Evolutionary conservation across 2,888 invertebrate species (phyloP), one percentile per base, ranked within the genome.

Genomic region (Alentia gelatinosa): DNA sequence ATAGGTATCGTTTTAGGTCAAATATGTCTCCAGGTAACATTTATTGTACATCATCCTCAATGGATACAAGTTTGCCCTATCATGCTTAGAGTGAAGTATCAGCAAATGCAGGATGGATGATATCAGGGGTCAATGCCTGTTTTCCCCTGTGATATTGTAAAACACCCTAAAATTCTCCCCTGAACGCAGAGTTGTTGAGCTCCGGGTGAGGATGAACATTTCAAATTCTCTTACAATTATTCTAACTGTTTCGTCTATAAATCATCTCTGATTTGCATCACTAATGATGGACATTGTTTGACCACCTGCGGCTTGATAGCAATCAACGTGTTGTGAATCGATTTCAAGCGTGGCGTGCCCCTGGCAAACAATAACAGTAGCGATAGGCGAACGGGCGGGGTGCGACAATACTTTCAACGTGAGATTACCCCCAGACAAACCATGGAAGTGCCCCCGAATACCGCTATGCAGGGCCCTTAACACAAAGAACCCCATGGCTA

Each of bases 381-480:
- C 74, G n/a, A 19, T 56, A 26, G 74, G 33, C 15, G 1, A 30
- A n/a, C n/a, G n/a, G n/a, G 12, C n/a, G 74, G 12, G 26, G 15
- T 33, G 30, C 30, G 30, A 74, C 74, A 74, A 74, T 74, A 5
- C 26, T 26, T 33, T 33, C 33, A 26, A 39, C 79, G 37, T 35
- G 9, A 37, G 39, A 79, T 79, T 79, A 79, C 12, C 37, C n/a
- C 79, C 79, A 39, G n/a, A 79, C 79, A 79, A 79, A 79, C 79
- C 35, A 15, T 35, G 79, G 79, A 37, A 35, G n/a, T n/a, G 79
- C 39, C 79, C 39, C 39, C 39, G 39, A 79, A 37, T 39, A 39
- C 79, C 35, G 5, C 79, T 37, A 37, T 19, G 26, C 39, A 15
- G 39, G 15, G 4, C n/a, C n/a, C 5, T 35, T 19, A 19, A 39